Percentiles rank a stretch among this genome's conserved stretches.
These are phyloP conservation scores for Thomomys bottae DNA, from an alignment of 2,113 vertebrate species.

Conservation along the genomic window DNA sequence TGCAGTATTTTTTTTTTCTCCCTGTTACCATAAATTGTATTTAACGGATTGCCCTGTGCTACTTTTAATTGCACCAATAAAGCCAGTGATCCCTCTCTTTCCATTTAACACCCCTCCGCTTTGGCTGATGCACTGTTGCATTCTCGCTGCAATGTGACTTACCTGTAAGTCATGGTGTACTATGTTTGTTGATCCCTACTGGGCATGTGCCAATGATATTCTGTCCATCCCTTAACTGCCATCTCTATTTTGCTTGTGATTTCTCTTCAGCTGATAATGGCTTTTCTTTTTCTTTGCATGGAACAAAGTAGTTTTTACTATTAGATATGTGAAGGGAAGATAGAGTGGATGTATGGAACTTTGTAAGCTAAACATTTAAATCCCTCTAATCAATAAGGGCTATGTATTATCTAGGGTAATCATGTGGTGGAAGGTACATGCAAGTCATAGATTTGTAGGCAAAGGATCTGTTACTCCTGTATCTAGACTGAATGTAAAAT, in stretches of 20 bases:
- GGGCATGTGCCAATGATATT: conserved; percentile 75
- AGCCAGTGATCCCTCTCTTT: conserved; percentile 48
- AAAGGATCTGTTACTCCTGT: conserved; percentile 67
- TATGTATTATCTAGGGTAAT: conserved; percentile 68
- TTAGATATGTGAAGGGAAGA: conserved; percentile 70
- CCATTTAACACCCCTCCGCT: conserved; percentile 46
- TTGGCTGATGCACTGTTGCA: conserved; percentile 61
- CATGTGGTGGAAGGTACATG: conserved; percentile 66
- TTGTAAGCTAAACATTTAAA: conserved; percentile 72
- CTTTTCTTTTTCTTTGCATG: conserved; percentile 73
- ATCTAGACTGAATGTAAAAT: conserved; percentile 79
- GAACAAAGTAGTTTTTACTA: conserved; percentile 67
- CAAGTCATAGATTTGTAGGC: conserved; percentile 67
- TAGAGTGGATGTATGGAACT: conserved; percentile 76
- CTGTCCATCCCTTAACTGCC: conserved; percentile 68
- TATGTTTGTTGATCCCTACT: conserved; percentile 73
- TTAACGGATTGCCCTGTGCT: conserved; percentile 63
- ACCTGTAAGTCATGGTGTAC: conserved; percentile 67
- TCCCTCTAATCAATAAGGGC: conserved; percentile 77
- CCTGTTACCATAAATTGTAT: conserved; percentile 73
- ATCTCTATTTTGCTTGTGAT: conserved; percentile 65
- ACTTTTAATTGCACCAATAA: conserved; percentile 73
- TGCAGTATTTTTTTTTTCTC: conserved; percentile 62
- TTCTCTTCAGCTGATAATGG: conserved; percentile 58
- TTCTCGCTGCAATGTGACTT: conserved; percentile 70